A percentile compares a stretch with the other conserved stretches of the same genome.
These are phyloP conservation scores for Thripadectes ignobilis DNA, from an alignment of 2,797 vertebrate genomes.

Conservation along the genomic window DNA sequence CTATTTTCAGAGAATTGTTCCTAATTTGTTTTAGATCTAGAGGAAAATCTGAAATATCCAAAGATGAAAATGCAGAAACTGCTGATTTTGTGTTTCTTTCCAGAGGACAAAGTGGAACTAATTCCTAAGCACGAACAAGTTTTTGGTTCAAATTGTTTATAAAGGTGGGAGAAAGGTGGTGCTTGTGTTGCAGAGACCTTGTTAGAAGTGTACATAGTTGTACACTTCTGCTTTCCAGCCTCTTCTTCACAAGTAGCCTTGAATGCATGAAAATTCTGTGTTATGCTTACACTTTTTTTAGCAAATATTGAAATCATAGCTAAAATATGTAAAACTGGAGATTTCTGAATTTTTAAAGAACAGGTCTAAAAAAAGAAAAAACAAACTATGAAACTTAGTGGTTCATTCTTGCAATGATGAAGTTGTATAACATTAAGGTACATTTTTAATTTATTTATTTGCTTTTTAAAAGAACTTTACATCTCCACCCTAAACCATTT, in stretches of 20 bases:
- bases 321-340: neutral
- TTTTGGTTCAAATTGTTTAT: neutral
- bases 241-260: neutral
- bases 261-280: neutral
- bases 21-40: neutral
- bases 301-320: neutral
- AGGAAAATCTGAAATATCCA: neutral
- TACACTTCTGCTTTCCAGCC: neutral
- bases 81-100: neutral
- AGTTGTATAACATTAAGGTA: neutral
- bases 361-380: neutral
- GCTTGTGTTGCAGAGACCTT: neutral
- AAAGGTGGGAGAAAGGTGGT: neutral
- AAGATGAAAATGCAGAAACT: rapidly evolving
- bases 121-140: neutral
- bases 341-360: neutral
- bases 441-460: neutral
- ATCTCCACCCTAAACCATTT: neutral
- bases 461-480: neutral
- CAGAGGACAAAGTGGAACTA: neutral
- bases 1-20: neutral
- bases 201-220: neutral
- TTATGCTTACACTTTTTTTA: neutral
- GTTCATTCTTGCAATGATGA: neutral
- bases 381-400: neutral